Evolutionary conservation across 2,113 vertebrate species (phyloP), one percentile per base, ranked within the genome.

Genomic region (Gopherus flavomarginatus): DNA sequence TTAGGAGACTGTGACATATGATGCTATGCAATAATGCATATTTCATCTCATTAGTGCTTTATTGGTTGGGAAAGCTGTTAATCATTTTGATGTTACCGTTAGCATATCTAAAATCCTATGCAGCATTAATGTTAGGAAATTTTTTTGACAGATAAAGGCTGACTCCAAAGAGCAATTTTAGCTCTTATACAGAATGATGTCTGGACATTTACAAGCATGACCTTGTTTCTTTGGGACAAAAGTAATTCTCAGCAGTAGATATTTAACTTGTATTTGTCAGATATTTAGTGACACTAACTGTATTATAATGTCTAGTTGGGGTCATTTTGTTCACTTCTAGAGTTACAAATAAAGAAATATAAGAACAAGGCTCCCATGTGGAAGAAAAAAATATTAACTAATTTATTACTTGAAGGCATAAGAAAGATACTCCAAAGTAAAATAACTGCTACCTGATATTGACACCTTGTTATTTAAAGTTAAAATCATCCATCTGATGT

Each of bases 51-150:
- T 97, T 96, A 96, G 53, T 47, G 56, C 47, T 95, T 52, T 96
- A 83, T 59, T 88, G 59, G 80, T 77, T 87, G 86, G 31, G 44
- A 86, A 79, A 90, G 92, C 87, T 93, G 94, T 97, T 97, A 95
- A 98, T 97, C 93, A 97, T 97, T 94, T 96, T 90, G 79, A 88
- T 97, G 96, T 94, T 89, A 96, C 57, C 62, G 94, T 83, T 90
- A 85, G 17, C 57, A 77, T 85, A 54, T 78, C 93, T 92, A 87
- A 93, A 93, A 95, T 94, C 94, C 94, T 83, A 13, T 91, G 42
- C 62, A 83, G 56, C 49, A 21, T 87, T 95, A 96, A 69, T 77
- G 78, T 90, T 59, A 77, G 50, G 69, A 81, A 94, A 54, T 52
- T 93, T 57, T 0, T 0, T 22, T 88, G 90, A 88, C 88, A 94